phyloP scores from a whole-genome alignment of 1,140 invertebrate genomes.

The Megathymus violae region DNA sequence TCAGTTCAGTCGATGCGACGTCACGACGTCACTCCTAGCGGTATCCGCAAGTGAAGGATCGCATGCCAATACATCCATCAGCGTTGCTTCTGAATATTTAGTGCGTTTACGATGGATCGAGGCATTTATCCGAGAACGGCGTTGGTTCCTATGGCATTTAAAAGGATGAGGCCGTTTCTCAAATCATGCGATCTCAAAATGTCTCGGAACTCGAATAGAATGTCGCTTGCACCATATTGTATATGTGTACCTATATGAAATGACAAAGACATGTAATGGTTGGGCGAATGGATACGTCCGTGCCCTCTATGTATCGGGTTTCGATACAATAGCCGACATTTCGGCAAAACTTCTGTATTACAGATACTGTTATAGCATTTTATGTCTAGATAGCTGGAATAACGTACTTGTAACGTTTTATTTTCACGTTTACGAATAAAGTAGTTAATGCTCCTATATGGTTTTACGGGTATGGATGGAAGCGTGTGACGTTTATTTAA shows the following conservation, averaged over 20 bases:
- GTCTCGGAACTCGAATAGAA: not conserved
- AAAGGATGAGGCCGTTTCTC: not conserved
- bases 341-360: conserved; percentile 12
- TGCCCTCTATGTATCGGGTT: conserved; percentile 19
- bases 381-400: not conserved
- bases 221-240: conserved; percentile 5
- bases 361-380: conserved; percentile 7
- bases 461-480: too few species aligned
- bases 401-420: not conserved
- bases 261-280: conserved; percentile 17
- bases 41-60: not conserved
- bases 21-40: not conserved
- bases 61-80: not conserved
- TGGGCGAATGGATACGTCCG: conserved; percentile 8
- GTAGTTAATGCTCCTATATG: too few species aligned
- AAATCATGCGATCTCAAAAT: not conserved
- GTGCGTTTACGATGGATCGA: not conserved
- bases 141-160: not conserved
- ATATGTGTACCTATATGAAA: too few species aligned
- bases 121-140: not conserved
- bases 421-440: too few species aligned
- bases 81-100: not conserved
- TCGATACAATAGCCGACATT: conserved; percentile 23
- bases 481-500: too few species aligned
- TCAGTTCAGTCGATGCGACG: not conserved